Evolutionary conservation across 2,113 vertebrate genomes (phyloP).

Genomic region (Oncorhynchus nerka): DNA sequence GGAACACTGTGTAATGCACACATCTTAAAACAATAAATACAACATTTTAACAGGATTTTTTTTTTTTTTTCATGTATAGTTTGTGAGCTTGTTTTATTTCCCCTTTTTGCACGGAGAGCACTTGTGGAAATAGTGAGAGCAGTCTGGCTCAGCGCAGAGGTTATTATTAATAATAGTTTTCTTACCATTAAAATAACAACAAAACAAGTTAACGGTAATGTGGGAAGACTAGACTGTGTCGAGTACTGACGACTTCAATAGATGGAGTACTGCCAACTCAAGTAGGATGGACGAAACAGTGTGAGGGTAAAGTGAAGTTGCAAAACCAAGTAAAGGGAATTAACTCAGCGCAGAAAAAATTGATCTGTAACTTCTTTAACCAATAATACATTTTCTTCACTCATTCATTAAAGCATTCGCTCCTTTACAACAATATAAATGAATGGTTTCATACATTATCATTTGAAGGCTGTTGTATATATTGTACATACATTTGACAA

Average conservation of each 20-base stretch:
- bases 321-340: too few species aligned
- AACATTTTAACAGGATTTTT: conserved; percentile 23
- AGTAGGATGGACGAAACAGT: neutral
- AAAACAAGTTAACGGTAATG: neutral
- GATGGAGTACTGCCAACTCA: neutral
- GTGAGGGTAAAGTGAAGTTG: neutral
- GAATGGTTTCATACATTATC: too few species aligned
- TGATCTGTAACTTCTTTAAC: neutral
- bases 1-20: conserved; percentile 46
- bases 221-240: neutral
- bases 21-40: conserved; percentile 49
- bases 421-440: too few species aligned
- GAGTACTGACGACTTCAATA: neutral
- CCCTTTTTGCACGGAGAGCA: conserved; percentile 32
- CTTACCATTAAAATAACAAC: neutral
- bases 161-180: neutral
- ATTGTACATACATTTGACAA: too few species aligned
- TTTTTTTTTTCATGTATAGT: conserved; percentile 29
- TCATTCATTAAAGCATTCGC: too few species aligned
- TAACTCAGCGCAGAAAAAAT: neutral
- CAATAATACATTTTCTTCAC: neutral
- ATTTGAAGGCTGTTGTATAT: too few species aligned
- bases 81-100: conserved; percentile 7
- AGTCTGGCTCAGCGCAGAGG: neutral
- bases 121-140: conserved; percentile 3